Conservation (phyloP, 2,888 invertebrate species). For the Azorinus chamasolen region DNA sequence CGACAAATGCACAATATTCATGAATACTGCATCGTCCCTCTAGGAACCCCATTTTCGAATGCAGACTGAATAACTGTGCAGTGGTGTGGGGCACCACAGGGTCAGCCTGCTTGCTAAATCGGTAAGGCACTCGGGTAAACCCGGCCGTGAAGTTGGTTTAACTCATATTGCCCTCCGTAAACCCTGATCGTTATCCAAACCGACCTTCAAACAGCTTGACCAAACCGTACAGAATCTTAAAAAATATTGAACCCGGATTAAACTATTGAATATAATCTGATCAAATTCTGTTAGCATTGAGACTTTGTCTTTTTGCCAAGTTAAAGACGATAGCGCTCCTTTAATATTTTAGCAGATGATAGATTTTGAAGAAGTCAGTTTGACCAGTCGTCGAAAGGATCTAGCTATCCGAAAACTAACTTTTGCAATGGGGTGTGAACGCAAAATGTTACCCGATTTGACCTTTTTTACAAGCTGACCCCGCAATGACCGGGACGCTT, state of each 20-base stretch:
- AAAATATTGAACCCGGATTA: no score
- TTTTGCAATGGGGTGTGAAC: conserved; percentile 36
- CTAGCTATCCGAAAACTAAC: background rate
- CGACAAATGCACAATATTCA: no score
- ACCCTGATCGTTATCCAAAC: conserved; percentile 5
- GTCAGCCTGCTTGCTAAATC: conserved; percentile 33
- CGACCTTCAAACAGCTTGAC: background rate
- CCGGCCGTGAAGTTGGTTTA: conserved; percentile 24
- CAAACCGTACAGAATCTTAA: no score
- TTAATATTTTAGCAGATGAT: no score
- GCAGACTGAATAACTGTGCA: background rate
- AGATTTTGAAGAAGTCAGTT: no score
- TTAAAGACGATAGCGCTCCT: no score
- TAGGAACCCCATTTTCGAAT: no score
- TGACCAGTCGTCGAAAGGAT: no score
- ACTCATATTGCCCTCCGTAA: background rate
- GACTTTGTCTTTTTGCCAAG: no score
- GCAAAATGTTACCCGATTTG: conserved; percentile 52
- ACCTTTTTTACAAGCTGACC: conserved; percentile 58
- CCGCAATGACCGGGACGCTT: conserved; percentile 56
- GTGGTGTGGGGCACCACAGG: conserved; percentile 26
- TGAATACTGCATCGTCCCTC: no score
- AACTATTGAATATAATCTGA: no score
- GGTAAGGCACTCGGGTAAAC: conserved; percentile 36
- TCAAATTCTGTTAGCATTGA: no score